Conservation (phyloP, 1,140 invertebrate genomes). For the Bradysia coprophila region DNA sequence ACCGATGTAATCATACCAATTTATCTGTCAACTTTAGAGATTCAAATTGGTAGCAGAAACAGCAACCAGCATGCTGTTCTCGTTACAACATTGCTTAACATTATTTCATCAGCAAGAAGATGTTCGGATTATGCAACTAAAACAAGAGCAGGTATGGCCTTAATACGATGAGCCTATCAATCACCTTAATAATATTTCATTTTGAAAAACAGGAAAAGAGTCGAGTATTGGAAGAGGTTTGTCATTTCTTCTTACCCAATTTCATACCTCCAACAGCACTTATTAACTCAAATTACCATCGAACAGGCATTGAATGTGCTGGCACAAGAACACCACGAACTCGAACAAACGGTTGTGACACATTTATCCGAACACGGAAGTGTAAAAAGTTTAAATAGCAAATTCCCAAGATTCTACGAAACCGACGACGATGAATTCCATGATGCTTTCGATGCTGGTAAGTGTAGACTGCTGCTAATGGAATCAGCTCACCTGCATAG, state of each 20-base stretch:
- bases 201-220: conserved; percentile 31
- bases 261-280: too few relatives aligned
- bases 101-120: conserved; percentile 4
- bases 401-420: conserved; percentile 32
- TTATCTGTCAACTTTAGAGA: too few relatives aligned
- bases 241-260: too few relatives aligned
- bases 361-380: conserved; percentile 3
- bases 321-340: conserved; percentile 44
- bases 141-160: conserved; percentile 17
- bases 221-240: conserved; percentile 46
- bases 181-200: too few relatives aligned
- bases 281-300: too few relatives aligned
- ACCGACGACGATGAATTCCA: conserved; percentile 49
- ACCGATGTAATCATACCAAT: too few relatives aligned
- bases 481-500: neutral
- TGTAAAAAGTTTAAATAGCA: conserved; percentile 2
- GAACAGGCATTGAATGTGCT: conserved; percentile 41
- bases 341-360: conserved; percentile 37
- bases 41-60: conserved; percentile 3
- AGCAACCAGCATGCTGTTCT: conserved; percentile 1
- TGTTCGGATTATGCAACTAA: conserved; percentile 2
- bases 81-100: conserved; percentile 1
- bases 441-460: conserved; percentile 31
- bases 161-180: too few relatives aligned
- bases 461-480: conserved; percentile 5